These are phyloP conservation scores for Pogonocherus hispidulus DNA, from an alignment of 2,888 invertebrate species.

Conservation along the genomic window DNA sequence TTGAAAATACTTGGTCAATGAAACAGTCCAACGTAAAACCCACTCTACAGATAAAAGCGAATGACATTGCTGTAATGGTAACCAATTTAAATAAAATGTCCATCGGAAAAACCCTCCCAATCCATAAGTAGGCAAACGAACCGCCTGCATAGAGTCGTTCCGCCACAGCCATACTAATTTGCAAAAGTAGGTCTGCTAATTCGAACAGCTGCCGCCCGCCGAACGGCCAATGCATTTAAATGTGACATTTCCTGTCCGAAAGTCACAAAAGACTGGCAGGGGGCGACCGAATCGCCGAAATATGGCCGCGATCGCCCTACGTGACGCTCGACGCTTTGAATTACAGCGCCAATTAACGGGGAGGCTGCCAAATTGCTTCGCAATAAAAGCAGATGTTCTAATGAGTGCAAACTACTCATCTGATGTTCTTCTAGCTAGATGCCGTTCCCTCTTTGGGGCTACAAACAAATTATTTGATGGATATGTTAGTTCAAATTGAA, in stretches of 20 bases:
- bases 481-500: no score
- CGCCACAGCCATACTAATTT: slow-evolving; percentile 51
- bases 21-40: no score
- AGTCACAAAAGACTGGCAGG: slow-evolving; percentile 56
- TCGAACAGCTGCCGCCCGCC: slow-evolving; percentile 54
- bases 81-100: not conserved
- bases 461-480: no score
- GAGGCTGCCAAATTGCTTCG: not conserved
- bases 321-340: slow-evolving; percentile 1
- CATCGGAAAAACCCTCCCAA: slow-evolving; percentile 4
- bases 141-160: slow-evolving; percentile 16
- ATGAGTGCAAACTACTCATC: no score
- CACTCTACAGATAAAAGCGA: no score
- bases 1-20: no score
- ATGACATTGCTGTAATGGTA: not conserved
- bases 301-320: slow-evolving; percentile 1
- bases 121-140: slow-evolving; percentile 21
- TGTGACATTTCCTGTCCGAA: slow-evolving; percentile 62
- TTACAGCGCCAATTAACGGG: not conserved
- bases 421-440: no score
- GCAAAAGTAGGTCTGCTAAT: slow-evolving; percentile 53
- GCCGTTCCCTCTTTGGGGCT: no score
- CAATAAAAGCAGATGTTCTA: not conserved
- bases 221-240: slow-evolving; percentile 66
- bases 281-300: slow-evolving; percentile 13